phyloP scores from a whole-genome alignment of 2,797 vertebrate genomes.

The Heteromormyrus szaboi region DNA sequence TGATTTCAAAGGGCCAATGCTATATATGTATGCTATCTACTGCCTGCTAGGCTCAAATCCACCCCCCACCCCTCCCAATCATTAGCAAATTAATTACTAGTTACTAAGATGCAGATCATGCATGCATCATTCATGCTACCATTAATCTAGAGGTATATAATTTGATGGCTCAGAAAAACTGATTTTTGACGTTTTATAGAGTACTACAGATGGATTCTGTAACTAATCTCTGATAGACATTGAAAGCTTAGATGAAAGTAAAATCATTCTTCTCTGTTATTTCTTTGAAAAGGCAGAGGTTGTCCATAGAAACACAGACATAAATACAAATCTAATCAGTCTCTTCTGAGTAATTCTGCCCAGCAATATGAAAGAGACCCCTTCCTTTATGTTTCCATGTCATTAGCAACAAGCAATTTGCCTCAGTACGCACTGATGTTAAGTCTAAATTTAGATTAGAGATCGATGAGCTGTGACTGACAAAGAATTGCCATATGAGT shows the following conservation, averaged over 20 bases:
- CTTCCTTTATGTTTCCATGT: slow-evolving; percentile 5
- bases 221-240: slow-evolving; percentile 13
- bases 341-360: slow-evolving; percentile 26
- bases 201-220: background rate
- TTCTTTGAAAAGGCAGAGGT: slow-evolving; percentile 21
- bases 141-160: background rate
- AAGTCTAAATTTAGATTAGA: slow-evolving; percentile 35
- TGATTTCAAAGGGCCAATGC: background rate
- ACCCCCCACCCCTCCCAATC: background rate
- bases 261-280: background rate
- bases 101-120: background rate
- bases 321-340: slow-evolving; percentile 27
- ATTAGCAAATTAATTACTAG: background rate
- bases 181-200: background rate
- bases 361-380: slow-evolving; percentile 26
- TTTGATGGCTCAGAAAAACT: background rate
- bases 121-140: background rate
- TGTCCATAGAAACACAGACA: slow-evolving; percentile 31
- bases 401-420: slow-evolving; percentile 27
- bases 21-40: background rate
- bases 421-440: slow-evolving; percentile 25
- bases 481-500: slow-evolving; percentile 27
- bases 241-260: slow-evolving; percentile 3
- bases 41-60: background rate
- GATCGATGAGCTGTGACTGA: slow-evolving; percentile 43